Base-by-base conservation (phyloP, 2,113 vertebrate genomes). In the Hippopotamus amphibius region DNA sequence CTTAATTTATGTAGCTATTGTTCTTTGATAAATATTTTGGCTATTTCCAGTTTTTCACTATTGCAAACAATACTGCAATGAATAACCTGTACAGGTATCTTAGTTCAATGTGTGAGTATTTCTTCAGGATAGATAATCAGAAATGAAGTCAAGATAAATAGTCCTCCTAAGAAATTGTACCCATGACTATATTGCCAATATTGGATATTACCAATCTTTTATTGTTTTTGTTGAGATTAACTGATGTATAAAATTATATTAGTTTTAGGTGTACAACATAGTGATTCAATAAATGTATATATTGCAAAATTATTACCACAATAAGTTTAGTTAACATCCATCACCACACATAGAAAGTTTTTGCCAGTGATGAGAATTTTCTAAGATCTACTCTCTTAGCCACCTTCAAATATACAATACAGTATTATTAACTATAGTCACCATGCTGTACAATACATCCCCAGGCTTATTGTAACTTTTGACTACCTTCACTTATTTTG, bases 1-100 rank as follows among this genome's bases (percentile, higher is more conserved):
- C 55, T 86, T 71, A 14, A 19, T 74, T 87, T 88, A 72, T 82
- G 65, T 66, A 92, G 48, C 30, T 63, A 68, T 74, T 93, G 88
- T 93, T 50, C 76, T 68, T 41, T 55, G 17, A 92, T 50, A 30
- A 65, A 37, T 92, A 74, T 81, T 81, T 87, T 85, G 57, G 7
- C 68, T 71, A 65, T 72, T 72, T 80, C 28, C 57, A 53, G 12
- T 66, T 74, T 93, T 95, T 33, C 12, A 59, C 17, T 57, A 41
- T 83, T 88, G 59, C 82, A 96, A 88, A 76, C 28, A 83, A 22
- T 10, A 37, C 53, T 71, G 6, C n/a, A 46, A 30, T 71, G 57
- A 79, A 81, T 66, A 92, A 74, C 55, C 55, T 87, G 13, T 61
- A 71, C 5, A 30, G 22, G 16, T 37, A 86, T 92, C 55, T 46